Conservation (phyloP, 2,888 invertebrate species). For the Cheiracanthium punctorium region DNA sequence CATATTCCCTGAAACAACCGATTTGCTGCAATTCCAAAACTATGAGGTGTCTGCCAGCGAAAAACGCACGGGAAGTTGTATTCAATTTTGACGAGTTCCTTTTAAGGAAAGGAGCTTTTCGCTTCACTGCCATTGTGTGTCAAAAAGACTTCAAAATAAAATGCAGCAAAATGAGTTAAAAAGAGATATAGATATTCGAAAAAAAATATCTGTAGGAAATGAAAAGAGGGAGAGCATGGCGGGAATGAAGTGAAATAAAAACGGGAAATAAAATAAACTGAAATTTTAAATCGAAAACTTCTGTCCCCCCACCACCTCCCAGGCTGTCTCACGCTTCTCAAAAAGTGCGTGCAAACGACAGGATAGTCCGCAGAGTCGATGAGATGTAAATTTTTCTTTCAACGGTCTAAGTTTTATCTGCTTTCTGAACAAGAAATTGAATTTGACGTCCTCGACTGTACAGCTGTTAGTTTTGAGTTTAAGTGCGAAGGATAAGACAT, state of each 20-base stretch:
- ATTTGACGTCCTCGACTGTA: slow-evolving; percentile 47
- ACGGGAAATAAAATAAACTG: slow-evolving; percentile 41
- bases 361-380: slow-evolving; percentile 60
- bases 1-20: slow-evolving; percentile 58
- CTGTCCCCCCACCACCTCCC: slow-evolving; percentile 24
- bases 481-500: neutral
- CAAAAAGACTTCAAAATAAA: slow-evolving; percentile 53
- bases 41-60: slow-evolving; percentile 45
- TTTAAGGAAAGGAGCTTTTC: slow-evolving; percentile 41
- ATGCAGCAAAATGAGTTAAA: slow-evolving; percentile 24
- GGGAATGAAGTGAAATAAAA: slow-evolving; percentile 62
- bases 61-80: slow-evolving; percentile 41
- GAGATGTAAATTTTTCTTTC: slow-evolving; percentile 68
- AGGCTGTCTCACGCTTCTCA: slow-evolving; percentile 14
- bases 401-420: slow-evolving; percentile 48
- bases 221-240: slow-evolving; percentile 24
- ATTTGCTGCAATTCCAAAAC: slow-evolving; percentile 44
- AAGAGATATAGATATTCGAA: slow-evolving; percentile 55
- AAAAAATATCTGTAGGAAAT: slow-evolving; percentile 44
- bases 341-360: slow-evolving; percentile 50
- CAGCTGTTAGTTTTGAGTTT: slow-evolving; percentile 32
- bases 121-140: slow-evolving; percentile 50
- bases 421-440: slow-evolving; percentile 55
- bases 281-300: slow-evolving; percentile 68
- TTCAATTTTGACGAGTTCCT: slow-evolving; percentile 54